Evolutionary conservation across 2,888 invertebrate species (phyloP), one percentile per base, ranked within the genome.

Genomic region (Clostera curtula): DNA sequence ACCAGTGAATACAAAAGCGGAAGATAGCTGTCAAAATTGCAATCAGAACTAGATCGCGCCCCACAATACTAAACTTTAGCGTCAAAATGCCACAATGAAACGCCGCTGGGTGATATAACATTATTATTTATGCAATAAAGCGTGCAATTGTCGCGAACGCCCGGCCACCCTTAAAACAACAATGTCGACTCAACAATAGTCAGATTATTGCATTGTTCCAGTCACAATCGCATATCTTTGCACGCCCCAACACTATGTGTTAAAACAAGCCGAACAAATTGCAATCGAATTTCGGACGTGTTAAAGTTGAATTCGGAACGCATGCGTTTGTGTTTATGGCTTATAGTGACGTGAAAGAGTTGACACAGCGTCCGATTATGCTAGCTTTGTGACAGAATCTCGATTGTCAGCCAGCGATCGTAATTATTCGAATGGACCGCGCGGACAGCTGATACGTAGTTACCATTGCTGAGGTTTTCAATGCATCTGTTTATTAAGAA

Each of bases 121-220:
- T 76, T 80, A 80, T 82, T 82, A 83, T 83, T 83, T 82, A 83
- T 75, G 82, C 79, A 82, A 83, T 83, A 83, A 80, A 80, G 74
- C 75, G 66, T 57, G 66, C 83, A 77, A 80, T 83, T 80, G 83
- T 80, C 66, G 62, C 64, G 61, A 64, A 55, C 69, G 63, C 67
- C 62, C 66, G 68, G 53, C 74, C 80, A 70, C 76, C 80, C 82
- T 83, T 84, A 82, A 82, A 83, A 82, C 84, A 84, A 83, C 84
- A 84, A 84, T 84, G 84, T 77, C 71, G 69, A 69, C 55, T 71
- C 73, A 70, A 85, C 85, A 85, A 85, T 85, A 65, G 75, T 49
- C 70, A 76, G 85, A 85, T 85, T 85, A 85, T 83, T 85, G 82
- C 83, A 85, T 85, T 85, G 85, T 85, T 68, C 67, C 66, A 58